Percentiles rank a stretch among this genome's conserved stretches.
These are phyloP conservation scores for Lacerta bilineata DNA, from an alignment of 2,797 vertebrate species.

Conservation along the genomic window DNA sequence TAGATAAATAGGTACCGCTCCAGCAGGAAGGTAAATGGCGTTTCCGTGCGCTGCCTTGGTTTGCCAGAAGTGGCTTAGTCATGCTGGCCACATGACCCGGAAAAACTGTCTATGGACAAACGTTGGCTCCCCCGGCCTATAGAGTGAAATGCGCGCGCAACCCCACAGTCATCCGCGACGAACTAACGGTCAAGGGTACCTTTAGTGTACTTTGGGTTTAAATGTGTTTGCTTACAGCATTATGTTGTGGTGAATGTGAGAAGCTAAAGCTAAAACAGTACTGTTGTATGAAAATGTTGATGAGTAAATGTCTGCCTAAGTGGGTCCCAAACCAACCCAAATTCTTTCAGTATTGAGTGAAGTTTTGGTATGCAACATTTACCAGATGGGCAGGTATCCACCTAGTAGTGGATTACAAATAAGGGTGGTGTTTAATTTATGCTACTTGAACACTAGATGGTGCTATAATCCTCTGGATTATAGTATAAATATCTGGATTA, in stretches of 20 bases:
- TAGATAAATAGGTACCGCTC: no score
- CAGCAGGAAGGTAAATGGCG: no score
- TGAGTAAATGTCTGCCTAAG: background rate
- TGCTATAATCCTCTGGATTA: background rate
- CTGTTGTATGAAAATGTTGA: background rate
- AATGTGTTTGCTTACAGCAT: background rate
- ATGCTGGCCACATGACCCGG: no score
- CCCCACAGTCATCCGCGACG: no score
- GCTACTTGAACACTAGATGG: constrained; percentile 26
- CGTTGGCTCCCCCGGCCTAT: no score
- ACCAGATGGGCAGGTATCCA: no score
- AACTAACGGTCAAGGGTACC: no score
- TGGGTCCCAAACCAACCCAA: background rate
- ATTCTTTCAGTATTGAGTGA: background rate
- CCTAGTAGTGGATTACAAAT: background rate
- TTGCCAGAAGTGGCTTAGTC: no score
- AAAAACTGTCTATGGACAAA: no score
- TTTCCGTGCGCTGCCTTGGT: no score
- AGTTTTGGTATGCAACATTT: background rate
- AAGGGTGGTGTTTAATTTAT: background rate
- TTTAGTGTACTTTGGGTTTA: background rate
- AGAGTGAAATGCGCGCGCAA: no score
- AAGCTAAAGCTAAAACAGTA: background rate
- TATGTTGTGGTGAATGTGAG: background rate
- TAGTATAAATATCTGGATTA: background rate